phyloP scores from a whole-genome alignment of 2,888 invertebrate species.

The Odontothrips loti region DNA sequence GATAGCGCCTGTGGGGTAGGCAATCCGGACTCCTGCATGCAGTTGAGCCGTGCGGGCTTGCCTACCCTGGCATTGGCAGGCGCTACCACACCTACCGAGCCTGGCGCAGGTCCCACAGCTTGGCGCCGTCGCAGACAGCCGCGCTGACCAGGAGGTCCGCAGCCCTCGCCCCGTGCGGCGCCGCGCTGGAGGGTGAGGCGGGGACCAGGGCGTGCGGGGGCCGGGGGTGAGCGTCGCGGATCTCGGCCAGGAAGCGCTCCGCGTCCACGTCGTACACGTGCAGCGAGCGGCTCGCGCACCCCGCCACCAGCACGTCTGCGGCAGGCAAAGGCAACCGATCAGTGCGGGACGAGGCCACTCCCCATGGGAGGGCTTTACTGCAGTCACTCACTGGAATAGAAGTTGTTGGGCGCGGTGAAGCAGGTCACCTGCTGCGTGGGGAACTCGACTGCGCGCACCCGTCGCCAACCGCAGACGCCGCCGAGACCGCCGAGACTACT shows the following conservation, averaged over 20 bases:
- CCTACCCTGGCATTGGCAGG: not conserved
- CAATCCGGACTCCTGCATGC: too few relatives aligned
- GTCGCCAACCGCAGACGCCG: not conserved
- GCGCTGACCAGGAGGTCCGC: constrained; percentile 35
- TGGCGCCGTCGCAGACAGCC: constrained; percentile 35
- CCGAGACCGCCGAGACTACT: not conserved
- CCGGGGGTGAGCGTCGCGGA: constrained; percentile 34
- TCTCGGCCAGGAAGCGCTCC: constrained; percentile 28
- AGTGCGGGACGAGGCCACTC: not conserved
- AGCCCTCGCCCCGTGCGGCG: constrained; percentile 32
- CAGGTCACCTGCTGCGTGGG: constrained; percentile 35
- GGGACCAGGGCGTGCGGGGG: constrained; percentile 27
- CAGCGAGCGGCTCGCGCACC: constrained; percentile 36
- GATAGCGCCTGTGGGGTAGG: not conserved
- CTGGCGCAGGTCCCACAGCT: constrained; percentile 36
- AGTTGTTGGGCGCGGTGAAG: constrained; percentile 36
- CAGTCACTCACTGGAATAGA: constrained; percentile 35
- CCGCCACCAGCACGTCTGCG: constrained; percentile 34
- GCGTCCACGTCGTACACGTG: constrained; percentile 37
- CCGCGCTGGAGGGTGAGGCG: constrained; percentile 33
- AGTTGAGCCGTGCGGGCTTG: too few relatives aligned
- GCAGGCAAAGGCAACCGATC: not conserved
- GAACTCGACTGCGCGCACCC: constrained; percentile 32
- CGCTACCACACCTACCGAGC: constrained; percentile 31
- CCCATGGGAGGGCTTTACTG: not conserved